phyloP scores from a whole-genome alignment of 1,140 invertebrate species.

The Paraescarpia echinospica region DNA sequence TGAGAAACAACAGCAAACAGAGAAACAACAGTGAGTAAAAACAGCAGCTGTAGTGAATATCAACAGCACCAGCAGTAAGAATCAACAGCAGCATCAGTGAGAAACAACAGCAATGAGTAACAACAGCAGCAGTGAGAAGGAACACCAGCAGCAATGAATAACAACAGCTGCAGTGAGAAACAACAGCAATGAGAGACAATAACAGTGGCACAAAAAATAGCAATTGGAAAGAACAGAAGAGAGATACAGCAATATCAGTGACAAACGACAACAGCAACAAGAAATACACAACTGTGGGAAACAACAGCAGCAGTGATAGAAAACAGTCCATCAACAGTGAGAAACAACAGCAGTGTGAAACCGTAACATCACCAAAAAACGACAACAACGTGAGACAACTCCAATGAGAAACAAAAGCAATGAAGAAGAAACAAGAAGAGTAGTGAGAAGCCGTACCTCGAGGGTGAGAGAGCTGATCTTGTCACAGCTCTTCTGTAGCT shows the following conservation, averaged over 20 bases:
- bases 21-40: too few species aligned
- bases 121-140: too few species aligned
- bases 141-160: too few species aligned
- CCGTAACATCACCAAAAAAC: not conserved
- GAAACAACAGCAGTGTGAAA: not conserved
- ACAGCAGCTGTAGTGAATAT: too few species aligned
- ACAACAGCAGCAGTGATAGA: not conserved
- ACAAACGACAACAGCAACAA: too few species aligned
- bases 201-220: not conserved
- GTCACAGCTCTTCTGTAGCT: constrained; percentile 44
- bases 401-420: too few species aligned
- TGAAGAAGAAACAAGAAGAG: too few species aligned
- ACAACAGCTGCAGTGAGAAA: too few species aligned
- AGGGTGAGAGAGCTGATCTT: constrained; percentile 41
- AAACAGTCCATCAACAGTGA: not conserved
- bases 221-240: not conserved
- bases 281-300: not conserved
- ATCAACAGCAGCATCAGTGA: not conserved
- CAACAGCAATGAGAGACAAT: not conserved
- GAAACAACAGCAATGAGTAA: too few species aligned
- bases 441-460: constrained; percentile 33
- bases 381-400: not conserved
- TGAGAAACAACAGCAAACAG: not conserved
- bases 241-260: too few species aligned
- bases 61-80: too few species aligned